Evolutionary conservation across 2,113 vertebrate species (phyloP).

Genomic region (Leptocoma aspasia): DNA sequence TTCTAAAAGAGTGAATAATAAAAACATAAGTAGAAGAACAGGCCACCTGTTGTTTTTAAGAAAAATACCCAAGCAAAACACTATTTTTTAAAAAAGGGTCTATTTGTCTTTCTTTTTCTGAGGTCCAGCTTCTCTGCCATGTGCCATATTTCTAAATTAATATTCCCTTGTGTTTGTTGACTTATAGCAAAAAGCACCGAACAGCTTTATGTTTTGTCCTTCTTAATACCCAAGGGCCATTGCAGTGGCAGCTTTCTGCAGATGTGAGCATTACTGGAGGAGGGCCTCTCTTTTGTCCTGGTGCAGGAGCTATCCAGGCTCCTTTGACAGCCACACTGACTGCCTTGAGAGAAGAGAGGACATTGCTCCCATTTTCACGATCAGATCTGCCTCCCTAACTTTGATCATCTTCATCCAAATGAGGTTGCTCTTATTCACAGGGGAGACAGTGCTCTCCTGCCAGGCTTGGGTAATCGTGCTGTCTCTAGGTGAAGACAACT

Average conservation of each 20-base stretch:
- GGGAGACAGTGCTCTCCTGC: background rate
- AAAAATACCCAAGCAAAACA: background rate
- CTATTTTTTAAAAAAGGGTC: background rate
- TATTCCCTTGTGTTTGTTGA: background rate
- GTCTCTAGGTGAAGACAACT: background rate
- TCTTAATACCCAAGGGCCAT: background rate
- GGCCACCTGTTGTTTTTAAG: background rate
- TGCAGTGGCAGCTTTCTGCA: background rate
- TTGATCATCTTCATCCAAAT: background rate
- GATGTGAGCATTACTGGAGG: background rate
- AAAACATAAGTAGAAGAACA: background rate
- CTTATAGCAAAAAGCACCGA: background rate
- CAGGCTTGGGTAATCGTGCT: background rate
- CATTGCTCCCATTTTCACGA: background rate
- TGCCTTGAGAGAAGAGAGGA: background rate
- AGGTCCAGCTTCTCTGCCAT: background rate
- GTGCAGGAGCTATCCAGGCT: background rate
- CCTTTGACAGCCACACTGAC: background rate
- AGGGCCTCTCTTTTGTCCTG: background rate
- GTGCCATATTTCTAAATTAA: background rate
- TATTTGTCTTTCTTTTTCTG: background rate
- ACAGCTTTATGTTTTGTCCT: background rate
- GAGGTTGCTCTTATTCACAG: background rate
- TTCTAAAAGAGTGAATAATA: background rate
- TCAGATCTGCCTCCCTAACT: background rate